Evolutionary conservation across 53 echinoderm and acorn worm species (phyloP), one percentile per base, ranked within the genome.

Genomic region (Apostichopus leukothele): DNA sequence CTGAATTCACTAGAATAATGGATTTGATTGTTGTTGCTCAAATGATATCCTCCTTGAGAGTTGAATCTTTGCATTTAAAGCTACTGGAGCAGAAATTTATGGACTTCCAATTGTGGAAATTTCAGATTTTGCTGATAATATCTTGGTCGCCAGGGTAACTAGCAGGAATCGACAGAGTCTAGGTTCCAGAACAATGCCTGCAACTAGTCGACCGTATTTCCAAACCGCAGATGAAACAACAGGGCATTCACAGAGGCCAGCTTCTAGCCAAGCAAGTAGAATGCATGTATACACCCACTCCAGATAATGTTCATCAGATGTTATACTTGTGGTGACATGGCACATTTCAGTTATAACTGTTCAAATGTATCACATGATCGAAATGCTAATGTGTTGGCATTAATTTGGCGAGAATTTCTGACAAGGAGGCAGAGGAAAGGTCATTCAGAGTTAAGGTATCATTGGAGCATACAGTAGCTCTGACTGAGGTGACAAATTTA

Each of bases 1-100:
- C 60, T 7, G 86, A 86, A 16, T 86, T 86, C 67, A 12, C n/a
- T 11, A 18, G 14, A 5, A 67, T 86, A 16, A 86, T 86, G 73
- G 86, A 86, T 27, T 25, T 22, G 27, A 71, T 86, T 16, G 86
- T 71, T 50, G 86, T 71, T 26, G 86, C 67, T 66, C 73, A 86
- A 20, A 23, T 86, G 27, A 71, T 86, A 19, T 14, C 51, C 13
- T 86, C 86, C 5, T 53, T 86, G 12, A 71, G 50, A 9, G 86
- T 67, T 67, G 71, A 50, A 5, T 22, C 12, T 51, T 67, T 86
- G n/a, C 68, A 19, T 16, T 39, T 67, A 27, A 68, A 67, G 63
- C 63, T 86, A 12, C 86, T 86, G 21, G 86, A 86, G 73, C 27
- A 86, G 12, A 67, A 50, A 25, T 86, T 39, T 39, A 39, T 39